Conservation (phyloP, 2,888 invertebrate species). For the Acholoe squamosa region DNA sequence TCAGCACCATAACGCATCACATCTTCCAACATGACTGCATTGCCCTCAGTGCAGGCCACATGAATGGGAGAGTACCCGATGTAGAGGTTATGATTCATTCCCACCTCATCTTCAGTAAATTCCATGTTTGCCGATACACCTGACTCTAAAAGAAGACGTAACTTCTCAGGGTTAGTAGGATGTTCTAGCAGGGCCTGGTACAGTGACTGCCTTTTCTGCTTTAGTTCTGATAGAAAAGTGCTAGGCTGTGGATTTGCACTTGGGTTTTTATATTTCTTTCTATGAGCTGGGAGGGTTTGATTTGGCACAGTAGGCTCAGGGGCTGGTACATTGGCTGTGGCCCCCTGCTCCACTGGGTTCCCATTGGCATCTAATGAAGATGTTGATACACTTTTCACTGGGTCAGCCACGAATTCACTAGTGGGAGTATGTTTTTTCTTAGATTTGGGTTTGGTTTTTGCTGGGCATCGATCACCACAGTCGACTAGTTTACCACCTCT, state of each 20-base stretch:
- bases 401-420: neutral
- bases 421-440: neutral
- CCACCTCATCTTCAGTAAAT: neutral
- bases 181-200: slow-evolving; percentile 16
- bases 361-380: neutral
- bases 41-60: slow-evolving; percentile 58
- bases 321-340: neutral
- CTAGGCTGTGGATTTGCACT: neutral
- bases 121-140: slow-evolving; percentile 41
- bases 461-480: neutral
- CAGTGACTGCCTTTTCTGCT: neutral
- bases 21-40: slow-evolving; percentile 33
- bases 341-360: slow-evolving; percentile 1
- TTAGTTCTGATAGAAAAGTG: neutral
- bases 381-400: neutral
- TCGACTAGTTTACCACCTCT: neutral
- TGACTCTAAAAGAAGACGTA: neutral
- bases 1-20: slow-evolving; percentile 59
- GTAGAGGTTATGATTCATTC: neutral
- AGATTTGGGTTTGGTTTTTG: neutral
- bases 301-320: neutral
- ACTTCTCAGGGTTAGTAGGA: slow-evolving; percentile 5
- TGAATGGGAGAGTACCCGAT: slow-evolving; percentile 56
- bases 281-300: neutral
- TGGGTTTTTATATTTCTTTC: neutral